Evolutionary conservation across 2,888 invertebrate species (phyloP).

Genomic region (Dasysyrphus tricinctus): DNA sequence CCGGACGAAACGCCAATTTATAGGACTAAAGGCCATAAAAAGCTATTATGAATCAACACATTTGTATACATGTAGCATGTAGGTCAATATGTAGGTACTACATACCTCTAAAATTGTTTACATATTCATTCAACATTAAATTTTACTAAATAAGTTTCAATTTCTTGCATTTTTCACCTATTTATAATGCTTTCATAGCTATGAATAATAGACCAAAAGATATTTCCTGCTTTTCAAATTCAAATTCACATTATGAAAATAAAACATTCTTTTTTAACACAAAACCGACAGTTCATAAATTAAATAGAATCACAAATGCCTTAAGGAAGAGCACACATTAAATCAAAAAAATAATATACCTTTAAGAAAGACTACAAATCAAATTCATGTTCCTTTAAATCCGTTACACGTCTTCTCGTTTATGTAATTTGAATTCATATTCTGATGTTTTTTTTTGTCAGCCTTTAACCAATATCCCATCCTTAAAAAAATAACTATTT

Average conservation of each 20-base stretch:
- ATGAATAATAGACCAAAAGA: not conserved
- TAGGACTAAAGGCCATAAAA: no score
- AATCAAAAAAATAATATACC: slow-evolving; percentile 59
- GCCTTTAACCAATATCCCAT: slow-evolving; percentile 61
- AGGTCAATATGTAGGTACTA: no score
- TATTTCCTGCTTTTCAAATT: not conserved
- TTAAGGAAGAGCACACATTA: slow-evolving; percentile 58
- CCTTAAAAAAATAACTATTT: slow-evolving; percentile 14
- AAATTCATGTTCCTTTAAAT: slow-evolving; percentile 71
- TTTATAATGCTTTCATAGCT: not conserved
- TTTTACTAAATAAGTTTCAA: no score
- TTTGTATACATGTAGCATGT: no score
- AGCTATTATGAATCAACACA: no score
- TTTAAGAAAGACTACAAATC: slow-evolving; percentile 72
- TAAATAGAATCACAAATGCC: slow-evolving; percentile 45
- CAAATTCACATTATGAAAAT: slow-evolving; percentile 15
- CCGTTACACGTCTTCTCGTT: slow-evolving; percentile 65
- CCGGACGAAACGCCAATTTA: no score
- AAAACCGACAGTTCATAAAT: slow-evolving; percentile 46
- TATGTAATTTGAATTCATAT: slow-evolving; percentile 68
- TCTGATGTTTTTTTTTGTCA: slow-evolving; percentile 44
- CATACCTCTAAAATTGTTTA: no score
- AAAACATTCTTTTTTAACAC: slow-evolving; percentile 32
- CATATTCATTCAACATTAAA: no score
- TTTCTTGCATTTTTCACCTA: not conserved